phyloP scores from a whole-genome alignment of 1,140 invertebrate genomes.

The Eumaeus atala region DNA sequence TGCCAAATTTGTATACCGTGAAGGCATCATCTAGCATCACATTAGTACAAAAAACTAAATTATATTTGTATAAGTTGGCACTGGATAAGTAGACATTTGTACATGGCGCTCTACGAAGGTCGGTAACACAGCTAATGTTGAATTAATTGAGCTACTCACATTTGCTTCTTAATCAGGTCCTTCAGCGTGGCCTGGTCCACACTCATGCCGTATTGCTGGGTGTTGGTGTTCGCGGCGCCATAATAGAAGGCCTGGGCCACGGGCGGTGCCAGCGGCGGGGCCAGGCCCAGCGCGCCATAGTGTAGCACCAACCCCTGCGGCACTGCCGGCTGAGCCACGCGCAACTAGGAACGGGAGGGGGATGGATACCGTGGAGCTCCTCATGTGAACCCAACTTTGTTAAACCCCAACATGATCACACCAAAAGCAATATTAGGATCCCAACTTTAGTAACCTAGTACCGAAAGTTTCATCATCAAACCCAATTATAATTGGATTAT shows the following conservation, averaged over 20 bases:
- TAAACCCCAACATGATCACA: no score
- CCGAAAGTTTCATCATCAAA: no score
- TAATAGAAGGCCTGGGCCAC: slow-evolving; percentile 63
- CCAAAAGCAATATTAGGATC: no score
- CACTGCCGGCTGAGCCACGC: slow-evolving; percentile 41
- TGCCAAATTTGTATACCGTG: no score
- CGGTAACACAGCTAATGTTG: no score
- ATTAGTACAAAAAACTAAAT: no score
- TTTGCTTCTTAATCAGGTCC: slow-evolving; percentile 88
- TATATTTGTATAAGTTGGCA: no score
- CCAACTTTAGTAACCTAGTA: no score
- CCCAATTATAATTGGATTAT: no score
- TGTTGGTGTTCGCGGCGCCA: slow-evolving; percentile 48
- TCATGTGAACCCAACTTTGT: neutral
- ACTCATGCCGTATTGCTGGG: slow-evolving; percentile 67
- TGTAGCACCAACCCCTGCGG: slow-evolving; percentile 53
- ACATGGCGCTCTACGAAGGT: no score
- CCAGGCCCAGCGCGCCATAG: slow-evolving; percentile 34
- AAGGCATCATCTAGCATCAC: no score
- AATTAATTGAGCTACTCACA: slow-evolving; percentile 76
- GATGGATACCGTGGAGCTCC: neutral
- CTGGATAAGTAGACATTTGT: no score
- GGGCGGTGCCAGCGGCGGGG: slow-evolving; percentile 36
- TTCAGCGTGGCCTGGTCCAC: slow-evolving; percentile 77
- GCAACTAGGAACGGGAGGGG: slow-evolving; percentile 35